Percentiles rank a stretch among this genome's conserved stretches.
Conservation (phyloP, 2,797 vertebrate species). For the Ctenochaetus hawaiiensis region DNA sequence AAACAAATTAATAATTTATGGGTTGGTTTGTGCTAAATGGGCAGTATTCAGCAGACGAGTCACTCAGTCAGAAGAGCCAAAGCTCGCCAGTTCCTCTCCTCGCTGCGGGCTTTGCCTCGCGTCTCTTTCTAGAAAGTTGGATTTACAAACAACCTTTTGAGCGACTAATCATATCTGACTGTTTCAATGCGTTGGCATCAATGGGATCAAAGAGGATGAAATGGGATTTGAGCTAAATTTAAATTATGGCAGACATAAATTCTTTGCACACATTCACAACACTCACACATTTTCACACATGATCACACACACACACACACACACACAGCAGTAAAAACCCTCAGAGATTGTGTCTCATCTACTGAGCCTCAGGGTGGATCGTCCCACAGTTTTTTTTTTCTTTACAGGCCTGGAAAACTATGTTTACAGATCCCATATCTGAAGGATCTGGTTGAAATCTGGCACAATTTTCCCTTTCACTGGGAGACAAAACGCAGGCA, state of each 20-base stretch:
- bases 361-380: slow-evolving; percentile 54
- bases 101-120: slow-evolving; percentile 7
- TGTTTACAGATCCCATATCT: slow-evolving; percentile 65
- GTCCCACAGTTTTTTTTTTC: slow-evolving; percentile 33
- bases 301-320: slow-evolving; percentile 40
- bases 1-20: slow-evolving; percentile 72
- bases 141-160: slow-evolving; percentile 41
- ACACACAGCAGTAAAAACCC: slow-evolving; percentile 38
- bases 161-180: slow-evolving; percentile 39
- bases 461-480: slow-evolving; percentile 49
- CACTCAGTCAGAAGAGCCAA: slow-evolving; percentile 43
- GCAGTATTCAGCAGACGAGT: slow-evolving; percentile 42
- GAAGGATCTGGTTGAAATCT: slow-evolving; percentile 67
- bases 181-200: slow-evolving; percentile 43
- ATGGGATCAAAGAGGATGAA: slow-evolving; percentile 53
- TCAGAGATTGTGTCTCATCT: slow-evolving; percentile 55
- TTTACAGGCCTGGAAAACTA: slow-evolving; percentile 53
- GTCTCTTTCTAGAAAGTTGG: slow-evolving; percentile 36
- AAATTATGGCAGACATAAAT: slow-evolving; percentile 44
- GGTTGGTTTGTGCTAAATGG: slow-evolving; percentile 58
- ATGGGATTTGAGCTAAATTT: slow-evolving; percentile 57
- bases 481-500: slow-evolving; percentile 63
- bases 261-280: slow-evolving; percentile 30
- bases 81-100: slow-evolving; percentile 22
- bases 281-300: slow-evolving; percentile 43